A percentile compares a stretch with the other conserved stretches of the same genome.
These are phyloP conservation scores for Dicentrarchus labrax DNA, from an alignment of 2,113 vertebrate genomes.

Conservation along the genomic window DNA sequence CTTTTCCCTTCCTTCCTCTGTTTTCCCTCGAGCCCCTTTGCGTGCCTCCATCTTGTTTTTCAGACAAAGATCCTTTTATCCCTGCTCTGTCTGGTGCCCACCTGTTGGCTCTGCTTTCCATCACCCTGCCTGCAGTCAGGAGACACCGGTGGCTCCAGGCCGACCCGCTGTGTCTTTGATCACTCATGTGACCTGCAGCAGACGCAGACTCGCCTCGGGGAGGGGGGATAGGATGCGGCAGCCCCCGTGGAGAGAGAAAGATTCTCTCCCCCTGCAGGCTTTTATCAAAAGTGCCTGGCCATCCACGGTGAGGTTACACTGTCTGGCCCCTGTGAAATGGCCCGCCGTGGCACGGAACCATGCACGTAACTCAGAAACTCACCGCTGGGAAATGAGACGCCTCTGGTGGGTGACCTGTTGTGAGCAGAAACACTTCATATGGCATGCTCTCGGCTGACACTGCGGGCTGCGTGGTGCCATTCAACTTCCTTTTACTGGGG, in stretches of 20 bases:
- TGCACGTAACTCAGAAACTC: not conserved
- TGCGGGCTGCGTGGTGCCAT: slow-evolving; percentile 35
- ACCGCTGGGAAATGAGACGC: slow-evolving; percentile 43
- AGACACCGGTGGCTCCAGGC: slow-evolving; percentile 53
- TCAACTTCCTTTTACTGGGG: slow-evolving; percentile 48
- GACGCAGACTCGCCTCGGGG: slow-evolving; percentile 26
- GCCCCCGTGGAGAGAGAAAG: not conserved
- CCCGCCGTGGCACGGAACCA: slow-evolving; percentile 19
- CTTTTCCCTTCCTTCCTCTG: not conserved
- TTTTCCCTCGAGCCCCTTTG: slow-evolving; percentile 43
- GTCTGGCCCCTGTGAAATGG: slow-evolving; percentile 43
- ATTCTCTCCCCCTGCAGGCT: slow-evolving; percentile 39
- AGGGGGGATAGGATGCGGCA: slow-evolving; percentile 17
- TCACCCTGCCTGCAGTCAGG: slow-evolving; percentile 63
- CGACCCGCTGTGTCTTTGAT: slow-evolving; percentile 72
- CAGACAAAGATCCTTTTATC: slow-evolving; percentile 78
- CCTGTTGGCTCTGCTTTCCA: slow-evolving; percentile 80
- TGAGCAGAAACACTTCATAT: slow-evolving; percentile 28
- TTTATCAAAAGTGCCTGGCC: slow-evolving; percentile 27
- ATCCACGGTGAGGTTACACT: slow-evolving; percentile 33
- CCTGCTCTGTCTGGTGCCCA: slow-evolving; percentile 73
- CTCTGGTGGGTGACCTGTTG: slow-evolving; percentile 60
- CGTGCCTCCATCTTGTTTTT: slow-evolving; percentile 70
- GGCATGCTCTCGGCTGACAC: slow-evolving; percentile 34
- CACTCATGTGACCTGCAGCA: slow-evolving; percentile 65